Evolutionary conservation across 2,113 vertebrate species (phyloP).

Genomic region (Oreochromis aureus): DNA sequence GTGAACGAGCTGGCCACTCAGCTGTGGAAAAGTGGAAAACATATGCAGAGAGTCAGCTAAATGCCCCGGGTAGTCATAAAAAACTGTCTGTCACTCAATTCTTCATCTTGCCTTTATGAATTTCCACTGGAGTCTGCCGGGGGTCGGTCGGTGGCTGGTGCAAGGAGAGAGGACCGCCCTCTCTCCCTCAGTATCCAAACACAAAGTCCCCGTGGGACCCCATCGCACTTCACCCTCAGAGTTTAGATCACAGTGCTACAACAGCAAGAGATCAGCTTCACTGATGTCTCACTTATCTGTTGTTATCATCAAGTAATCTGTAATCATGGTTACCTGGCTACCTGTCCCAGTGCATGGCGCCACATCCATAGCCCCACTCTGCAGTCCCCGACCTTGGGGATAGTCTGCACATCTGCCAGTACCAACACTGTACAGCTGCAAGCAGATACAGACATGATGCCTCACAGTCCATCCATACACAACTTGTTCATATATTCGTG

Average conservation of each 20-base stretch:
- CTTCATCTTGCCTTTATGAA: slow-evolving; percentile 72
- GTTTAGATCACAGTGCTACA: slow-evolving; percentile 79
- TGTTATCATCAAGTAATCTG: background rate
- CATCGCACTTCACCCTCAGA: slow-evolving; percentile 74
- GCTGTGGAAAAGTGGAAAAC: slow-evolving; percentile 8
- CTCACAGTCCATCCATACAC: background rate
- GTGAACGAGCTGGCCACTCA: slow-evolving; percentile 81
- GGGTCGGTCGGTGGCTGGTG: slow-evolving; percentile 29
- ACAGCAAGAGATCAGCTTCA: background rate
- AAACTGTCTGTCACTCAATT: background rate
- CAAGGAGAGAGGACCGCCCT: slow-evolving; percentile 76
- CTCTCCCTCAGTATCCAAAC: slow-evolving; percentile 72
- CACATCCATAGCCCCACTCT: slow-evolving; percentile 60
- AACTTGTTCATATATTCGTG: background rate
- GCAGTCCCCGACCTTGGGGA: slow-evolving; percentile 27
- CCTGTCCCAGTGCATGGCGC: slow-evolving; percentile 77
- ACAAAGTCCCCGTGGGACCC: slow-evolving; percentile 61
- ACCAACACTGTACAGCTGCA: slow-evolving; percentile 83
- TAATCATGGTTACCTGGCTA: slow-evolving; percentile 72
- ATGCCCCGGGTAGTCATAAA: background rate
- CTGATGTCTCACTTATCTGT: background rate
- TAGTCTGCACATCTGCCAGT: slow-evolving; percentile 80
- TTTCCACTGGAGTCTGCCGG: slow-evolving; percentile 74
- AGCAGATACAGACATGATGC: slow-evolving; percentile 4
- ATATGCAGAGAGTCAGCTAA: background rate